phyloP scores from a whole-genome alignment of 2,113 vertebrate genomes.

The Phoxinus phoxinus region DNA sequence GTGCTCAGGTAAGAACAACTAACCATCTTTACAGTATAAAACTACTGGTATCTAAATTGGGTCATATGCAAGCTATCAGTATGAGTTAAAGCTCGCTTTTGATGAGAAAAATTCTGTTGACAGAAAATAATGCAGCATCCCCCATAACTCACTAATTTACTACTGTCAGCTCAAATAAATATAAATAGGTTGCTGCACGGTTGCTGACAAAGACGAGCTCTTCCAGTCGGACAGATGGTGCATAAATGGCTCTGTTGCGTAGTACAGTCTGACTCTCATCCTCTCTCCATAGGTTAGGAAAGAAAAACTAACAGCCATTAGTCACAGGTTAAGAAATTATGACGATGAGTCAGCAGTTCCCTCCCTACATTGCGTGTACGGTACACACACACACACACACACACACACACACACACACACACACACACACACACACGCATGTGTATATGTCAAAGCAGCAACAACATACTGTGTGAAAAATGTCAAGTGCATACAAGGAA shows the following conservation, averaged over 20 bases:
- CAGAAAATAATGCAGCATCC: background rate
- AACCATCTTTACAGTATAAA: background rate
- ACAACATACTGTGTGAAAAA: too few species aligned
- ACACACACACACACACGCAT: too few species aligned
- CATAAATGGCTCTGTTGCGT: background rate
- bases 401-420: too few species aligned
- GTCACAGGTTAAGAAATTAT: constrained; percentile 4
- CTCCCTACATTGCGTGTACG: background rate
- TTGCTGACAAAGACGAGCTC: background rate
- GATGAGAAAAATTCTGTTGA: background rate
- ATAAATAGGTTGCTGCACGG: background rate
- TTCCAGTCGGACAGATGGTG: background rate
- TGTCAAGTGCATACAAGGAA: too few species aligned
- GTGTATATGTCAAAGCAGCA: too few species aligned
- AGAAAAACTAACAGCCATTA: background rate
- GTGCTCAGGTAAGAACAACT: too few species aligned
- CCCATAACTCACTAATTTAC: background rate
- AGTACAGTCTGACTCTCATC: constrained; percentile 8
- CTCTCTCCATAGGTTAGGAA: background rate
- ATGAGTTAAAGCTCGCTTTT: background rate
- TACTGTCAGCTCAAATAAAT: background rate
- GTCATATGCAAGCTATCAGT: background rate
- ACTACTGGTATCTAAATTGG: background rate
- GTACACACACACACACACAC: background rate
- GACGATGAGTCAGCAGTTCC: background rate